A percentile compares a stretch with the other conserved stretches of the same genome.
phyloP scores from a whole-genome alignment of 2,113 vertebrate species.

The Morone chrysops region DNA sequence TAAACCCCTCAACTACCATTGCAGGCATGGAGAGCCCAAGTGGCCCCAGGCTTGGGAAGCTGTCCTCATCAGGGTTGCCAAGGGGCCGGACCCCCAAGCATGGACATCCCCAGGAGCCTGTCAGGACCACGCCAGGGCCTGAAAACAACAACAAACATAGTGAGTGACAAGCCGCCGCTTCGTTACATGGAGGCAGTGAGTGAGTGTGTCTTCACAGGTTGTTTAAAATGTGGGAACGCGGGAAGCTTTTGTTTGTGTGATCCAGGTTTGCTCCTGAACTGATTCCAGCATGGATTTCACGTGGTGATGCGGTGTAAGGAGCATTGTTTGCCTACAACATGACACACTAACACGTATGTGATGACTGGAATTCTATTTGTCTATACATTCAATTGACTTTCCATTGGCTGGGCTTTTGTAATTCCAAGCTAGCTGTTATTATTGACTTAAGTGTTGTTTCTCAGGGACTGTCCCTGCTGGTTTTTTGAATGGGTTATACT shows the following conservation, averaged over 20 bases:
- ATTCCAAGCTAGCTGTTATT: not conserved
- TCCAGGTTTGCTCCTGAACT: slow-evolving; percentile 10
- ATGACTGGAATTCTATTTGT: not conserved
- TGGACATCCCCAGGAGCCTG: slow-evolving; percentile 83
- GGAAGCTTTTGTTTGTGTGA: slow-evolving; percentile 31
- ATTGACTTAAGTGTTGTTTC: not conserved
- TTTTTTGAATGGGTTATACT: slow-evolving; percentile 55
- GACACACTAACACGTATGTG: slow-evolving; percentile 12
- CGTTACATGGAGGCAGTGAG: slow-evolving; percentile 17
- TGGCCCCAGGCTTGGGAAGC: slow-evolving; percentile 88
- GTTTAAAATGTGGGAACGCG: slow-evolving; percentile 1
- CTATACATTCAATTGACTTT: not conserved
- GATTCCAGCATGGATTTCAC: slow-evolving; percentile 24
- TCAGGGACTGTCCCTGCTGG: not conserved
- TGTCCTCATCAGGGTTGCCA: slow-evolving; percentile 84
- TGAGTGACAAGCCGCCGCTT: slow-evolving; percentile 77
- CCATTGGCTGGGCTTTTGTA: not conserved
- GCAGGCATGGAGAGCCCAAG: slow-evolving; percentile 93
- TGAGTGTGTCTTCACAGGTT: not conserved
- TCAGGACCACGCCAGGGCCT: slow-evolving; percentile 72
- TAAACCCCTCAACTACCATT: slow-evolving; percentile 37
- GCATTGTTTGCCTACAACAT: slow-evolving; percentile 11
- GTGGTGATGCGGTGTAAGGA: not conserved
- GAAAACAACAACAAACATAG: slow-evolving; percentile 88
- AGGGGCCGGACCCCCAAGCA: slow-evolving; percentile 86